Base-by-base conservation (phyloP, 2,888 invertebrate genomes). In the Agonum fuliginosum region DNA sequence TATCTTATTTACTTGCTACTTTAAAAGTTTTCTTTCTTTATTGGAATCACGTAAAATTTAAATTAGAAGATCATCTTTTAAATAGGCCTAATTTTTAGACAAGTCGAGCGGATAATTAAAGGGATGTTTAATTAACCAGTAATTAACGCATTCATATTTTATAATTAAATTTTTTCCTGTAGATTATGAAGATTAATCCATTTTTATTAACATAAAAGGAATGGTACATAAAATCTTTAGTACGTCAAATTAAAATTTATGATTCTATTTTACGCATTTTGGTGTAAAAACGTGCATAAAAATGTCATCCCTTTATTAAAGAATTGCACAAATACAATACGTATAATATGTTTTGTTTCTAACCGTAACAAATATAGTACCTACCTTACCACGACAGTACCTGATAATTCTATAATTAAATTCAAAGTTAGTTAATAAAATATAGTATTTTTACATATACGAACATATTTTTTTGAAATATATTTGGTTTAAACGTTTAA, bases 21-120 rank as follows among this genome's bases (percentile, higher is more conserved):
- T 48, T 17, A 48, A 48, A 48, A 48, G 48, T 48, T 48, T 48
- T 48, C 48, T 2, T 48, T 48, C 48, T 8, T 48, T 48, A 48
- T 48, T 48, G 48, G 17, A 48, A 48, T 48, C 48, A 48, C 20
- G 8, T 17, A 48, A 3, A 48, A 17, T 48, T 48, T 48, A 48
- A 48, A 48, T 48, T 17, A 17, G 48, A 3, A 1, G n/a, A 10
- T 37, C 37, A 37, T 5, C 2, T 37, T 37, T 6, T 37, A 37
- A 37, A 12, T n/a, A 10, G 12, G 37, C n/a, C 3, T 4, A 27
- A 27, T 3, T 37, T 37, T 3, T 3, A 37, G 37, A 37, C 37
- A 37, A 37, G 37, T n/a, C 37, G n/a, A 37, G n/a, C n/a, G n/a
- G 12, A 37, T 37, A 37, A 37, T 37, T 37, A 37, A 37, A 37